phyloP scores from a whole-genome alignment of 2,113 vertebrate genomes.

The Pongo pygmaeus region DNA sequence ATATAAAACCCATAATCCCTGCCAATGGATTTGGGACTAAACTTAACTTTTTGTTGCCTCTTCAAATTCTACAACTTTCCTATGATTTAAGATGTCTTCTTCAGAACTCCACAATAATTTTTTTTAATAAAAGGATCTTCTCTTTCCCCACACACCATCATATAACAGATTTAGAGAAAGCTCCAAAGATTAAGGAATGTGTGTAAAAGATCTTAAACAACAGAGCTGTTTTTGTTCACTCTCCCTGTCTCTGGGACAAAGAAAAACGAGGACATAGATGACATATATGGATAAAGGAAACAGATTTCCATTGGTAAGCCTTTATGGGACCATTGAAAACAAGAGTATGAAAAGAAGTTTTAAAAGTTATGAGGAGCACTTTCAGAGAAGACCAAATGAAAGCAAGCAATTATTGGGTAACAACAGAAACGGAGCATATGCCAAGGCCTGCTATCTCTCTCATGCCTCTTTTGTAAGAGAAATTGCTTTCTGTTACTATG shows the following conservation, averaged over 20 bases:
- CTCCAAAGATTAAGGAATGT: slow-evolving; percentile 19
- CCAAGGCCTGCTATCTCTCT: background rate
- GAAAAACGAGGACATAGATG: slow-evolving; percentile 10
- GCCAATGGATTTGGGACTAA: background rate
- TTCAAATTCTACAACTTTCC: slow-evolving; percentile 46
- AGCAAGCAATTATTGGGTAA: background rate
- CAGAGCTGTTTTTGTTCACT: slow-evolving; percentile 26
- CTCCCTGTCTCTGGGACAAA: background rate
- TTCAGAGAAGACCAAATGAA: slow-evolving; percentile 32
- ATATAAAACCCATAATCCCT: background rate
- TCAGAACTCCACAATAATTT: slow-evolving; percentile 21
- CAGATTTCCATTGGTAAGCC: background rate
- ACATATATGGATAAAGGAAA: slow-evolving; percentile 17
- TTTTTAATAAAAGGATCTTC: background rate
- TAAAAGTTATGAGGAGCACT: slow-evolving; percentile 9
- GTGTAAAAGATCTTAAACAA: slow-evolving; percentile 20
- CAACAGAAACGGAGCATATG: background rate
- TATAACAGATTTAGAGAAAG: background rate
- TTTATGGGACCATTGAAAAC: slow-evolving; percentile 6
- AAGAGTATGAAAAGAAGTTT: slow-evolving; percentile 25
- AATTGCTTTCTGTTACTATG: background rate
- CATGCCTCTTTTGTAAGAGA: background rate
- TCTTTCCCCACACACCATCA: background rate
- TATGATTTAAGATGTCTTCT: background rate
- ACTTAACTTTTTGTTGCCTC: background rate